Base-by-base conservation (phyloP, 2,113 vertebrate species). In the Agelaius tricolor region DNA sequence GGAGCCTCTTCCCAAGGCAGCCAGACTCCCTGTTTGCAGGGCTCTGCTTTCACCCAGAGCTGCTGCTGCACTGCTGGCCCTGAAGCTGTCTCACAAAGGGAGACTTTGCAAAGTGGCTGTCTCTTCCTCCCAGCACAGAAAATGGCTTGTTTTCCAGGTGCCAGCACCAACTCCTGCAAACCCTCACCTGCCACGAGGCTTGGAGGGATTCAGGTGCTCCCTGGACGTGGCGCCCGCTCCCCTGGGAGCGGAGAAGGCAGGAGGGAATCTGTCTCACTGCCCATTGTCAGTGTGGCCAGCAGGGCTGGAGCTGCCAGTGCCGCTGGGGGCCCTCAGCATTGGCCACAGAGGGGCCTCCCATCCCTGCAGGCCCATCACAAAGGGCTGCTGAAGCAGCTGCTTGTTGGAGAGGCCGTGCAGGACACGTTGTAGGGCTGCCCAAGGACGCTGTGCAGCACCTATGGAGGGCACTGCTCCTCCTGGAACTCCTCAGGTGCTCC, bases 371-470 rank as follows among this genome's bases (percentile, higher is more conserved):
- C 13, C 5, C 21, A 0, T 15, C 49, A 27, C 59, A 8, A 31
- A 14, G 83, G 11, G 1, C 44, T 26, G 54, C 39, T 62, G 68
- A 33, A 73, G 20, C 49, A 41, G 4, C 46, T 33, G n/a, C 8
- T 46, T 21, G 1, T 17, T 16, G 20, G 62, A 52, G 33, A 52
- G 30, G 33, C 63, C 0, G 0, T 6, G 11, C 1, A 2, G 59
- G 69, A 41, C 30, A 3, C 8, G 8, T 3, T 12, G 5, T 20
- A 43, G 75, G 41, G 49, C 10, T 90, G 55, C 16, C 46, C 23
- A 3, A 51, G 43, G 26, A 5, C 0, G 7, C 54, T 30, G 41
- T 8, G 24, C n/a, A 33, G 49, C 69, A 59, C 3, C 28, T 23
- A 0, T 16, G 44, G 69, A 51, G 26, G 47, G 12, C 10, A 1